Base-by-base conservation (phyloP, 1,140 invertebrate genomes). In the Zaprionus gabonicus region DNA sequence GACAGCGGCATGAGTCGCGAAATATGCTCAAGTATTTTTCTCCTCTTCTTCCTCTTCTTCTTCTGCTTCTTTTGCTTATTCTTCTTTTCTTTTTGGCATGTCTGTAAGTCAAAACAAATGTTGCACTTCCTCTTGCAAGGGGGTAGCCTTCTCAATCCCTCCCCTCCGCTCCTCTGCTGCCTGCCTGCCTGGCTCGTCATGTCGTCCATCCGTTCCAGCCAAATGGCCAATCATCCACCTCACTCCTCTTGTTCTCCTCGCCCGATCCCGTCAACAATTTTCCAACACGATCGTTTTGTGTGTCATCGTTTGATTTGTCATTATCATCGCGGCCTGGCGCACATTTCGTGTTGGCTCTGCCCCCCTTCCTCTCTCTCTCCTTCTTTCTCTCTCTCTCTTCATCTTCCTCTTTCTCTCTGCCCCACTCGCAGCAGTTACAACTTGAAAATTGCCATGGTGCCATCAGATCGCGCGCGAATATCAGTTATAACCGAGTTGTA, bases 221-320 rank as follows among this genome's bases (percentile, higher is more conserved):
- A 68, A 73, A 55, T 76, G 83, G 62, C 73, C 81, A 90, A 91
- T 88, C 85, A 88, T 84, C 73, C 70, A 72, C 28, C 3, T n/a
- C 3, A 12, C 13, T 4, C 71, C 38, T 58, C n/a, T 27, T 53
- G 38, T 28, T 36, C 27, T 55, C 44, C 31, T 41, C 15, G 15
- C 15, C 38, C n/a, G 5, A 28, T n/a, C 44, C 51, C 41, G 38
- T 64, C 60, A 71, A 77, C 82, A 90, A 90, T 90, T 90, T 90
- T 71, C 80, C 86, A 91, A 86, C 77, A 82, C 86, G 74, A 91
- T 82, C 86, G 82, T 90, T 90, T 91, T 91, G 71, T 91, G 78
- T 91, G 86, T 91, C 86, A 91, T 91, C 86, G 82, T 91, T 91
- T 91, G 86, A 91, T 87, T 91, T 91, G 86, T 91, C 87, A 90